Base-by-base conservation (phyloP, 1,140 invertebrate genomes). In the Zaprionus davidi region DNA sequence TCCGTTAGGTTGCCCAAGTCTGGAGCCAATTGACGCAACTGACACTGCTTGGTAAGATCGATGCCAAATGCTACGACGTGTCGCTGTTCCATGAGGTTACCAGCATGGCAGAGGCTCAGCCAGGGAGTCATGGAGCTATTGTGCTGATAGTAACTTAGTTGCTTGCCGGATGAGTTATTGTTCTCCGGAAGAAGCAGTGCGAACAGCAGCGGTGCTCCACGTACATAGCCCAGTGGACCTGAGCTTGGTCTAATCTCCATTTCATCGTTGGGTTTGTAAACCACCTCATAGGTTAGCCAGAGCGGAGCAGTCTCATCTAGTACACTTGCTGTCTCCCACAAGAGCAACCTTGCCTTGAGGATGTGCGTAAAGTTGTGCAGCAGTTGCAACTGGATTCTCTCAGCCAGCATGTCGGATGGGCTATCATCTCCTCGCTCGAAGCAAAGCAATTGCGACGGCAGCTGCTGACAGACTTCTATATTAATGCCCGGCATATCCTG, bases 161-260 rank as follows among this genome's bases (percentile, higher is more conserved):
- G 31, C 5, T 46, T 65, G 11, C 22, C 22, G 4, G 46, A 51
- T 13, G 46, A 41, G 28, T 60, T 82, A 41, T 57, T 69, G 57
- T 90, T 84, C 2, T 69, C 71, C 1, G 64, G 58, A 46, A 73
- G 31, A 26, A 78, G 62, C 28, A 31, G 71, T 2, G 80, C 62
- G 6, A 90, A 13, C 12, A 92, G 71, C 2, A 92, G 2, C 1
- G 92, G 92, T 0, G 79, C 65, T 6, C 91, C 83, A 3, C 26
- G 55, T 3, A 78, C 41, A 65, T 92, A 92, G 4, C 92, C 92
- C 22, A 92, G 66, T 51, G 91, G 73, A 6, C 92, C 88, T 0
- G 91, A 92, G 11, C 64, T 77, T 38, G 85, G 68, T 22, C 66
- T 79, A 26, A 17, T 11, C 9, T n/a, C 2, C 1, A 24, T 31